Percentiles rank a stretch among this genome's conserved stretches.
Conservation (phyloP, 2,113 vertebrate species). For the Plecotus auritus region DNA sequence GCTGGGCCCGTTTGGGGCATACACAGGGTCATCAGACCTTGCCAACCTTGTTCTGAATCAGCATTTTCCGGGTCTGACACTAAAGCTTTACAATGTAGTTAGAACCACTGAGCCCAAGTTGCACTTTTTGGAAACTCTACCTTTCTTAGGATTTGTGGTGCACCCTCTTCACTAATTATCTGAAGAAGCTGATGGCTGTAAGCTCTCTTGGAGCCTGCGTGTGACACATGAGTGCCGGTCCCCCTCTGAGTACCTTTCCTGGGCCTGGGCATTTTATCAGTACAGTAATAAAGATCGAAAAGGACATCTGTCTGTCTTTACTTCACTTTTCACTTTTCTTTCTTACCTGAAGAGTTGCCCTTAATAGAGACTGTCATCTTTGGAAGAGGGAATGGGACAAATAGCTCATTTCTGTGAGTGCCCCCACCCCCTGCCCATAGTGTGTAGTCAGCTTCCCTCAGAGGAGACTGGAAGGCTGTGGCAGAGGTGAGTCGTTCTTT, state of each 20-base stretch:
- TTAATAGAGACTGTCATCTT: not conserved
- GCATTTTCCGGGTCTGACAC: not conserved
- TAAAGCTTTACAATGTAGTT: not conserved
- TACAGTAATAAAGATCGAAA: not conserved
- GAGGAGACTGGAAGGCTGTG: not conserved
- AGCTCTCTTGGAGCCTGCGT: not conserved
- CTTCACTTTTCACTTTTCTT: not conserved
- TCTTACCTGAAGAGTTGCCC: not conserved
- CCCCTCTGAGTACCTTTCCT: not conserved
- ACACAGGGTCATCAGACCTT: not conserved
- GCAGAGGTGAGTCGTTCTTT: too few species aligned
- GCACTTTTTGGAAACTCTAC: not conserved
- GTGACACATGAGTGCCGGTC: not conserved
- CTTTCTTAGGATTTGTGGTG: not conserved
- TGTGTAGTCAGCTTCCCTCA: not conserved
- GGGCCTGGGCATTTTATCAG: not conserved
- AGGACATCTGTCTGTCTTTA: not conserved
- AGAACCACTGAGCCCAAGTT: not conserved
- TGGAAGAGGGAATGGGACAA: not conserved
- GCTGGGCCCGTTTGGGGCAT: not conserved
- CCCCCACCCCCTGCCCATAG: not conserved
- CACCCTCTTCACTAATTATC: not conserved
- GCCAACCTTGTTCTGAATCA: not conserved
- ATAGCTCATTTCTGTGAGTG: accelerated
- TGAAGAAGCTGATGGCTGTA: not conserved